These are phyloP conservation scores for Typhlichthys subterraneus DNA, from an alignment of 2,797 vertebrate genomes.

Conservation along the genomic window DNA sequence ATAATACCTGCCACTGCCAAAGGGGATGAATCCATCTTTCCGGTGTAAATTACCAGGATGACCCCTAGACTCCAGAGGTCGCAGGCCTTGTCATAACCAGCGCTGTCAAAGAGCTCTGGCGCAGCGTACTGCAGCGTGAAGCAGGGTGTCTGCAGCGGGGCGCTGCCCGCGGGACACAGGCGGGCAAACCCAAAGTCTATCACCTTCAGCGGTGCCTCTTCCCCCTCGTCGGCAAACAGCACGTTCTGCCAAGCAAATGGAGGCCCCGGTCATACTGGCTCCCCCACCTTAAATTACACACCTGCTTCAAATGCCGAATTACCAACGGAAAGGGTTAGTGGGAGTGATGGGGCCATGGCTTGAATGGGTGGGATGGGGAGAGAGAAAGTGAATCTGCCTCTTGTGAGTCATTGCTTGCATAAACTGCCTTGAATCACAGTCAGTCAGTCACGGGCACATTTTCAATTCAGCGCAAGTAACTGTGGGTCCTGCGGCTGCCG, in stretches of 20 bases:
- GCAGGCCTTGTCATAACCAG: conserved; percentile 91
- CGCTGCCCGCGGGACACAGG: conserved; percentile 83
- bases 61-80: conserved; percentile 95
- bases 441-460: no score
- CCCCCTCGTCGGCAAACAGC: conserved; percentile 85
- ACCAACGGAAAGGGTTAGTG: no score
- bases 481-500: no score
- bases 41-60: conserved; percentile 82
- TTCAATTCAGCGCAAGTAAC: no score
- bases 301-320: no score
- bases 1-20: background rate
- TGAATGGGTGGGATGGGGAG: no score
- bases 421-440: no score
- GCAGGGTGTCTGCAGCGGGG: conserved; percentile 90
- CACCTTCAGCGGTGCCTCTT: conserved; percentile 86
- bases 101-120: conserved; percentile 87
- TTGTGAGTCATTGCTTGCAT: no score
- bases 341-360: no score
- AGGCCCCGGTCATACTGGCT: background rate
- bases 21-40: conserved; percentile 1
- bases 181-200: conserved; percentile 93
- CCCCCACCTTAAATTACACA: background rate
- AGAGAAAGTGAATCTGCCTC: no score
- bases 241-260: conserved; percentile 78
- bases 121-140: conserved; percentile 93